phyloP scores from a whole-genome alignment of 2,797 vertebrate genomes.

The Gymnocypris eckloni region DNA sequence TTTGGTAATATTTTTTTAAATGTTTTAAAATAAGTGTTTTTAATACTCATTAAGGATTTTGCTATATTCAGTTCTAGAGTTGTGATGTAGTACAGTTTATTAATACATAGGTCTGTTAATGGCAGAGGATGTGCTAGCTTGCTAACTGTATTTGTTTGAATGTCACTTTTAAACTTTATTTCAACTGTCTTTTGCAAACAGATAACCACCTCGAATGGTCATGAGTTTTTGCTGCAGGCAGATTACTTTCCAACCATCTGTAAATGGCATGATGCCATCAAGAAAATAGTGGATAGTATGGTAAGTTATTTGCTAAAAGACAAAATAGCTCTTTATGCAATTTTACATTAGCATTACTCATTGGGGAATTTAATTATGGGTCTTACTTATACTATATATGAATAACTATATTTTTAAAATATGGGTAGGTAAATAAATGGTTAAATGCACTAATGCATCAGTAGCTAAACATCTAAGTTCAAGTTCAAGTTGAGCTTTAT shows the following conservation, averaged over 20 bases:
- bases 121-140: no score
- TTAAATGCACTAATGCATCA: background rate
- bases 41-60: background rate
- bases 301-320: conserved; percentile 77
- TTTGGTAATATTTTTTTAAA: background rate
- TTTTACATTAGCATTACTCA: background rate
- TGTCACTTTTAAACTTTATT: conserved; percentile 73
- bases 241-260: conserved; percentile 85
- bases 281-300: conserved; percentile 84
- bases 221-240: conserved; percentile 90
- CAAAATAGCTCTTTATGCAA: background rate
- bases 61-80: background rate
- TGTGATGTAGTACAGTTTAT: background rate
- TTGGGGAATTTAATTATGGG: background rate
- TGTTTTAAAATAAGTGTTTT: background rate
- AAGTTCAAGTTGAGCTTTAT: no score
- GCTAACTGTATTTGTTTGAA: conserved; percentile 6
- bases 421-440: background rate
- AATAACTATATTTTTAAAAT: background rate
- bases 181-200: conserved; percentile 63
- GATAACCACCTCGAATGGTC: conserved; percentile 90
- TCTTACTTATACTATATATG: background rate
- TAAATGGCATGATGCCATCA: conserved; percentile 91
- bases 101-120: background rate
- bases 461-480: no score